Base-by-base conservation (phyloP, 1,140 invertebrate species). In the Neomicropteryx cornuta region DNA sequence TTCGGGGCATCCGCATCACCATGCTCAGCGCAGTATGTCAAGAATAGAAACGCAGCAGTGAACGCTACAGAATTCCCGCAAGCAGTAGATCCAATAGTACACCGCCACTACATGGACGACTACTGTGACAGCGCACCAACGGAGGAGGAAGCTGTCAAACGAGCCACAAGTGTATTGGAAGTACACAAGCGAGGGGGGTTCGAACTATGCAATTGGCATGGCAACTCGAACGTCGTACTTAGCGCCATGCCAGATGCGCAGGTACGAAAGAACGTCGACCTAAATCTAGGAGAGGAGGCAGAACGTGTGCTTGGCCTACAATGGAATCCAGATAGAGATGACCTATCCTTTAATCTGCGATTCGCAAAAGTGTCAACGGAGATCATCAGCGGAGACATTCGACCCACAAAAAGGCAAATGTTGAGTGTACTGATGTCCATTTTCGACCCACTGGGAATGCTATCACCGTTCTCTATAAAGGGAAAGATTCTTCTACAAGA, bases 381-480 rank as follows among this genome's bases (percentile, higher is more conserved):
- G 3, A 30, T 46, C 1, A 23, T 44, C 5, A 27, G 21, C 3
- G 22, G 17, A 1, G n/a, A 21, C 5, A n/a, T 20, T 2, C 13
- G 34, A 11, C 45, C 48, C 3, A 50, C 48, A 1, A 50, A 50
- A 29, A 29, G 45, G 18, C 20, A 45, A 22, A 20, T 45, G 17
- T 33, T 50, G 0, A 32, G 33, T 17, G 32, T 43, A 1, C 11
- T 41, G 1, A 45, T 47, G 46, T 38, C 24, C 5, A 37, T 59
- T 13, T 60, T 50, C 42, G 54, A 62, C 40, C 53, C 52, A 5
- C 33, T 57, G 3, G 58, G 57, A 3, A 49, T 55, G 10, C 14
- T 61, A 6, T 20, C 48, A 0, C 51, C 55, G 2, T 49, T 53
- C 3, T 45, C 43, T 2, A 45, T 60, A n/a, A 34, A 37, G 14